phyloP scores from a whole-genome alignment of 2,888 invertebrate genomes.

The Apamea anceps region DNA sequence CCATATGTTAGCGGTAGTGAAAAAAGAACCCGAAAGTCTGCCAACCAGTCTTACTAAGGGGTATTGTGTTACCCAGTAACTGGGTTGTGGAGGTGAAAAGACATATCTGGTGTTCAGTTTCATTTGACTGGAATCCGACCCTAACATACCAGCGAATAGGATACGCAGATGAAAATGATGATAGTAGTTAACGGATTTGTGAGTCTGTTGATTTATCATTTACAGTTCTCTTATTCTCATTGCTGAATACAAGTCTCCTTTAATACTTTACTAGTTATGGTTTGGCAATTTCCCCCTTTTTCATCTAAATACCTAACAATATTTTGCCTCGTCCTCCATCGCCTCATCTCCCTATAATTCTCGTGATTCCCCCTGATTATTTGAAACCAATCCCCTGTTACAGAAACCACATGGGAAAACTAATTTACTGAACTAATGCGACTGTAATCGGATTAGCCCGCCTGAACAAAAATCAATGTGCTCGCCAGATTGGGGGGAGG shows the following conservation, averaged over 20 bases:
- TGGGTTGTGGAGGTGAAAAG: no score
- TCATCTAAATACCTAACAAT: background rate
- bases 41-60: no score
- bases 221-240: background rate
- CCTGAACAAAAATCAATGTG: conserved; percentile 47
- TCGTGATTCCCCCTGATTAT: conserved; percentile 8
- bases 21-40: no score
- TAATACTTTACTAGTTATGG: background rate
- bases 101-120: no score
- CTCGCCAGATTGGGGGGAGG: conserved; percentile 12
- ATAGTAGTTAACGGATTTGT: background rate
- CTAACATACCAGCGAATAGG: background rate
- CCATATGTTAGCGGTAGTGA: no score
- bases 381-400: conserved; percentile 11
- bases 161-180: background rate
- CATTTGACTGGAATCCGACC: no score
- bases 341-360: background rate
- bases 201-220: background rate
- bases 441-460: conserved; percentile 33
- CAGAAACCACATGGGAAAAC: conserved; percentile 23
- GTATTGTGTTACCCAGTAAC: no score
- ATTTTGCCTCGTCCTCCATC: background rate
- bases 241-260: background rate
- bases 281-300: background rate
- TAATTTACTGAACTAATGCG: conserved; percentile 39